Base-by-base conservation (phyloP, 2,888 invertebrate species). In the Stramonita haemastoma region DNA sequence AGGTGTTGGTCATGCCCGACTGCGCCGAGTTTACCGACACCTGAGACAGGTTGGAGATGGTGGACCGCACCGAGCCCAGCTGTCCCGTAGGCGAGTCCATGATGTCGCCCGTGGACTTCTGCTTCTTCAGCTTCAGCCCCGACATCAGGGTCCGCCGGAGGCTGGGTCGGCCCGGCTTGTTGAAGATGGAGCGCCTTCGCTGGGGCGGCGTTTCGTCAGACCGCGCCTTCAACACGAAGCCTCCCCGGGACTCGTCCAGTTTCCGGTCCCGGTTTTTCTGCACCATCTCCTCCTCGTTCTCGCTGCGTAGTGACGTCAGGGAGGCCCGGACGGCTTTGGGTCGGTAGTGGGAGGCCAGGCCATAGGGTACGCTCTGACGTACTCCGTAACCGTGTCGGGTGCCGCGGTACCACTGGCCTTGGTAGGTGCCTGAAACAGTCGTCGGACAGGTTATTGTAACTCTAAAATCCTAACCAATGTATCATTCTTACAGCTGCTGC, bases 381-480 rank as follows among this genome's bases (percentile, higher is more conserved):
- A 99, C 98, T 89, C 99, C 99, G 96, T 99, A 99, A n/a, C 99
- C 99, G 96, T 99, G 99, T 89, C 99, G 97, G 97, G 99, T 98
- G 83, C 99, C 99, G 90, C 99, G 97, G 96, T 98, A 97, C 99
- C 99, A 99, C 97, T 99, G 99, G 91, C 99, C 99, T 96, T 99
- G 99, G 97, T 96, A 97, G 34, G 95, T 95, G 60, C 96, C 96
- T 96, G 93, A 0, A 94, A 92, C 22, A 73, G 8, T 1, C 4
- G 46, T 19, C 1, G 60, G 60, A 60, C 1, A 60, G 60, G 60
- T 60, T 60, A 60, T 2, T 60, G 13, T 5, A 2, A 46, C 46
- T 46, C 46, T 46, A 8, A 46, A 46, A 46, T 46, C 8, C 46
- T 46, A 46, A 5, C 8, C 46, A 46, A 46, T 46, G 46, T 46